Evolutionary conservation across 2,113 vertebrate genomes (phyloP).

Genomic region (Ochotona princeps): DNA sequence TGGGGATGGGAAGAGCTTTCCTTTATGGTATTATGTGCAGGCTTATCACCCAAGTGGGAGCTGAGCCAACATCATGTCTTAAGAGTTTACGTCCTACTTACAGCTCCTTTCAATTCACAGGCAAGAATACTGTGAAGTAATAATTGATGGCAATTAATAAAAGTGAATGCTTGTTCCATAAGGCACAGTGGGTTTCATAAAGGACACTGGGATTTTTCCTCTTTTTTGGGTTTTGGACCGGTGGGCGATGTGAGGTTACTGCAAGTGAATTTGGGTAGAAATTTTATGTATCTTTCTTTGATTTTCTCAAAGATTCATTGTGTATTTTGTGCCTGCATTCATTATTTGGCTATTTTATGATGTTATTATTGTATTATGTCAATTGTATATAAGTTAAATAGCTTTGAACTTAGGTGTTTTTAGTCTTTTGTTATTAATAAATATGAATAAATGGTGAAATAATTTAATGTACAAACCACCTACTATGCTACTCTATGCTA

Average conservation of each 20-base stretch:
- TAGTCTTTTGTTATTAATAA: slow-evolving; percentile 53
- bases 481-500: slow-evolving; percentile 25
- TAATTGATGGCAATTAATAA: not conserved
- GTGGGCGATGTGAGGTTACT: not conserved
- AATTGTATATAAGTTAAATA: slow-evolving; percentile 19
- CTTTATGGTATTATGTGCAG: not conserved
- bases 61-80: not conserved
- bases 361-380: slow-evolving; percentile 20
- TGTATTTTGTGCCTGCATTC: slow-evolving; percentile 44
- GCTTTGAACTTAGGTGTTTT: slow-evolving; percentile 40
- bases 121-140: not conserved
- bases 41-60: not conserved
- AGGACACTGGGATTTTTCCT: not conserved
- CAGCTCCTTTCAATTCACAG: not conserved
- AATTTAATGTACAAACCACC: slow-evolving; percentile 61
- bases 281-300: not conserved
- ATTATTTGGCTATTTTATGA: not conserved
- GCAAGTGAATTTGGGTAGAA: not conserved
- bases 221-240: not conserved
- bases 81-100: slow-evolving; percentile 15
- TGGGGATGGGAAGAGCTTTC: not conserved
- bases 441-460: not conserved
- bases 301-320: not conserved
- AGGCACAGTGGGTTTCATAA: not conserved
- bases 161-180: not conserved